Conservation (phyloP, 37 sponge, comb jelly and placozoan genomes). For the Axinella damicornis region DNA sequence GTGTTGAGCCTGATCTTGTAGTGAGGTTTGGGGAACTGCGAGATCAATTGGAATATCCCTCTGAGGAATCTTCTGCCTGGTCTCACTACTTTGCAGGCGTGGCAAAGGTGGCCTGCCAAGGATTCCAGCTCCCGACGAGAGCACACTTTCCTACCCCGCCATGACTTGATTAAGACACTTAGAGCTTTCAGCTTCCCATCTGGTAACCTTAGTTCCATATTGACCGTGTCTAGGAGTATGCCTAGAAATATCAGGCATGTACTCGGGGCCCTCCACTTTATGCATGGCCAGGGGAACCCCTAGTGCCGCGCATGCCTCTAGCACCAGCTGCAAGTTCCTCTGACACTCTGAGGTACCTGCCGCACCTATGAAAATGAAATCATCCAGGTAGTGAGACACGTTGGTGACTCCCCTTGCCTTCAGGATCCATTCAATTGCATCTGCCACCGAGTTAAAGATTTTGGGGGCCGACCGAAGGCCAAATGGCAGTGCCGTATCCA, state of each 20-base stretch:
- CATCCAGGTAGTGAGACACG: slow-evolving; percentile 7
- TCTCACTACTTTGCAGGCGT: slow-evolving; percentile 24
- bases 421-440: background rate
- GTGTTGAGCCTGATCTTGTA: slow-evolving; percentile 8
- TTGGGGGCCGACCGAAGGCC: background rate
- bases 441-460: slow-evolving; percentile 15
- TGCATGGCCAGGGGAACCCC: slow-evolving; percentile 11
- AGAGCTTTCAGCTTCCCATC: background rate
- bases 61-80: slow-evolving; percentile 20
- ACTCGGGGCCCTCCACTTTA: slow-evolving; percentile 2
- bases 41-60: slow-evolving; percentile 3
- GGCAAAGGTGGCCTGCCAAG: slow-evolving; percentile 17
- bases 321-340: background rate
- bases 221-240: background rate
- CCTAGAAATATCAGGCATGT: slow-evolving; percentile 13
- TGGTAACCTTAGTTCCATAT: background rate
- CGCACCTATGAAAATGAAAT: background rate
- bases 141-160: background rate
- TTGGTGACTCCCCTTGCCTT: background rate
- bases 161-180: background rate
- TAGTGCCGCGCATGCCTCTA: background rate
- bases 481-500: background rate
- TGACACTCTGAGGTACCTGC: background rate
- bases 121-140: slow-evolving; percentile 7
- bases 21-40: background rate